Conservation (phyloP, 2,888 invertebrate genomes). For the Hemaris fuciformis region DNA sequence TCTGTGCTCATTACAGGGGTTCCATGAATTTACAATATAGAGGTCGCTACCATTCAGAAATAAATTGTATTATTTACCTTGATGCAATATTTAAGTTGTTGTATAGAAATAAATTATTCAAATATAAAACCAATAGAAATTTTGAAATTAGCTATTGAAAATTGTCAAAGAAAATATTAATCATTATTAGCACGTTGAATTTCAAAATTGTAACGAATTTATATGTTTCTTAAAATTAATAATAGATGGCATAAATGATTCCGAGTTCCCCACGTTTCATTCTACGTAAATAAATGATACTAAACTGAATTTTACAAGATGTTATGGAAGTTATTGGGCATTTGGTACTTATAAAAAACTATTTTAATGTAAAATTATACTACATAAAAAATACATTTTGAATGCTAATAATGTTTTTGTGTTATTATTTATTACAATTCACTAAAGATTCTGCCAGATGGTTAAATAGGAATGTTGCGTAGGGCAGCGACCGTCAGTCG, state of each 20-base stretch:
- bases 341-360: not conserved
- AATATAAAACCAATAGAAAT: not conserved
- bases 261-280: not conserved
- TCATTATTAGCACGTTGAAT: not conserved
- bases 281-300: not conserved
- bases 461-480: slow-evolving; percentile 38
- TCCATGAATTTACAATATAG: too few relatives aligned
- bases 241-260: not conserved
- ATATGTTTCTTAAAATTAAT: not conserved
- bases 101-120: not conserved
- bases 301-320: not conserved
- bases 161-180: not conserved
- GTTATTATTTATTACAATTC: not conserved
- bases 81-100: not conserved
- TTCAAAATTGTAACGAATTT: not conserved
- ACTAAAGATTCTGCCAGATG: not conserved
- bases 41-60: not conserved
- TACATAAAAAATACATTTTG: too few relatives aligned
- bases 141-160: not conserved
- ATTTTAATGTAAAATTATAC: too few relatives aligned
- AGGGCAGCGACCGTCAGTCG: slow-evolving; percentile 76
- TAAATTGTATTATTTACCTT: too few relatives aligned
- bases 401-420: too few relatives aligned
- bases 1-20: too few relatives aligned
- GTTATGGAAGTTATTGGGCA: not conserved